Percentiles rank a stretch among this genome's conserved stretches.
Evolutionary conservation across 2,888 invertebrate genomes (phyloP).

Genomic region (Phorcus lineatus): DNA sequence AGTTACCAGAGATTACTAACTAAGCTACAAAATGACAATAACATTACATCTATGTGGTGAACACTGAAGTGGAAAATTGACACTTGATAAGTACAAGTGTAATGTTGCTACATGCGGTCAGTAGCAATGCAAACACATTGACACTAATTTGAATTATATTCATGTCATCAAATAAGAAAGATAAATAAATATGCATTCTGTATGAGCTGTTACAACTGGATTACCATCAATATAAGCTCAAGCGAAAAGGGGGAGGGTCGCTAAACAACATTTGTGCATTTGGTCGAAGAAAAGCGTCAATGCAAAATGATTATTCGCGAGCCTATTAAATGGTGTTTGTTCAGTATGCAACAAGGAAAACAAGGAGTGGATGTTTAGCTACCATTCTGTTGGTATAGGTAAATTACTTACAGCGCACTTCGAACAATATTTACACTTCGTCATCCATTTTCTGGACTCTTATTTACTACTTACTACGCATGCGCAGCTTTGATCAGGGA

Average conservation of each 20-base stretch:
- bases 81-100: too few relatives aligned
- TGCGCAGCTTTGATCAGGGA: neutral
- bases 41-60: too few relatives aligned
- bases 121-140: neutral
- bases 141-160: neutral
- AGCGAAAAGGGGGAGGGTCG: neutral
- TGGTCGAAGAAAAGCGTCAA: neutral
- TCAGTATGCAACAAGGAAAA: neutral
- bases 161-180: neutral
- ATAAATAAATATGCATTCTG: too few relatives aligned
- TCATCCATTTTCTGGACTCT: constrained; percentile 6
- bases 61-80: too few relatives aligned
- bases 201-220: too few relatives aligned
- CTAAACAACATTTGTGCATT: neutral
- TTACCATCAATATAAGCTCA: too few relatives aligned
- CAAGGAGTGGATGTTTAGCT: neutral
- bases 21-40: too few relatives aligned
- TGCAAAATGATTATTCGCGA: neutral
- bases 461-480: constrained; percentile 2
- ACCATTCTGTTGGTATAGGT: neutral
- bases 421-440: neutral
- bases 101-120: neutral
- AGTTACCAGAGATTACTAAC: too few relatives aligned
- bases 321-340: neutral
- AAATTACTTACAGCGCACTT: neutral